phyloP scores from a whole-genome alignment of 2,888 invertebrate species.

The Craniophora ligustri region DNA sequence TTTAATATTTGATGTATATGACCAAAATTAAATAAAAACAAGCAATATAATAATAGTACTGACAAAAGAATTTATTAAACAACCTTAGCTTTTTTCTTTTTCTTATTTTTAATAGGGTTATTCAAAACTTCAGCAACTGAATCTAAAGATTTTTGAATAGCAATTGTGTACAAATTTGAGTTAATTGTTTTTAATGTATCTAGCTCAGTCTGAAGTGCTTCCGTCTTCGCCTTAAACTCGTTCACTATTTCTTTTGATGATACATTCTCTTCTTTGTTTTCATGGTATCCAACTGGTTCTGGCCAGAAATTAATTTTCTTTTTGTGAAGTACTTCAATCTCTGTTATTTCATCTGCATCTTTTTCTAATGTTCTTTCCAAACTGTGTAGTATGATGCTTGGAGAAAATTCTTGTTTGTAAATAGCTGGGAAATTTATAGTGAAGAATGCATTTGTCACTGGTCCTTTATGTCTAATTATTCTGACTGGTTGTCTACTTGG shows the following conservation, averaged over 20 bases:
- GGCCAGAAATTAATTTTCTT: conserved; percentile 82
- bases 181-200: conserved; percentile 88
- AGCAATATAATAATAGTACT: background rate
- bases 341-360: conserved; percentile 80
- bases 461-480: conserved; percentile 92
- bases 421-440: conserved; percentile 89
- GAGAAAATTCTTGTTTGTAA: conserved; percentile 88
- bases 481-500: conserved; percentile 92
- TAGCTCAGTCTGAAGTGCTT: conserved; percentile 82
- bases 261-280: conserved; percentile 42
- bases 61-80: conserved; percentile 26
- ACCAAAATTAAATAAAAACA: conserved; percentile 5
- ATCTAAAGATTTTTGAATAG: conserved; percentile 81
- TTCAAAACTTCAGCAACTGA: conserved; percentile 49
- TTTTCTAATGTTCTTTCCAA: conserved; percentile 90
- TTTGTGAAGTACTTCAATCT: conserved; percentile 77
- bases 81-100: conserved; percentile 59
- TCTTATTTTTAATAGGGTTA: conserved; percentile 63
- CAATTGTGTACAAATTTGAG: conserved; percentile 88
- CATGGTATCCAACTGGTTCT: conserved; percentile 32
- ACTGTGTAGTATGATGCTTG: conserved; percentile 87
- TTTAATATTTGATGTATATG: background rate
- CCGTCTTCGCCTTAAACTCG: conserved; percentile 69
- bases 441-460: conserved; percentile 92
- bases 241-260: conserved; percentile 62